Conservation (phyloP, 2,888 invertebrate genomes). For the Synergus laeviventris region DNA sequence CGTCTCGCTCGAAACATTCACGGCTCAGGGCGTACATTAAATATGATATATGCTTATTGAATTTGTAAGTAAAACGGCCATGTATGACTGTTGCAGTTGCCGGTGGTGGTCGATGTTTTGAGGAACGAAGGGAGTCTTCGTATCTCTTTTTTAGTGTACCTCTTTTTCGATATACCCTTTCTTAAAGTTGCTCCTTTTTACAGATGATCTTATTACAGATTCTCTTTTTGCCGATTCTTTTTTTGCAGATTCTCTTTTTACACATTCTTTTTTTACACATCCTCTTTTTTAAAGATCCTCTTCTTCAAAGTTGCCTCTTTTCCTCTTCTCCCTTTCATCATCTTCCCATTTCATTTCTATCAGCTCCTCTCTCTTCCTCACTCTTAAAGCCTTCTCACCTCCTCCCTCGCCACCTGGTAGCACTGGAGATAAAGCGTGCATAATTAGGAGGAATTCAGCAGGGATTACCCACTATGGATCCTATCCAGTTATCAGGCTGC, state of each 20-base stretch:
- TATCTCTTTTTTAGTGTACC: slow-evolving; percentile 41
- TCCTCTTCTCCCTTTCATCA: slow-evolving; percentile 37
- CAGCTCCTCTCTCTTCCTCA: slow-evolving; percentile 42
- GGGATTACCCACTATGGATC: slow-evolving; percentile 73
- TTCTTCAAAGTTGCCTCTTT: slow-evolving; percentile 41
- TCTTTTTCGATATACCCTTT: slow-evolving; percentile 37
- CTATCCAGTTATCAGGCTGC: slow-evolving; percentile 71
- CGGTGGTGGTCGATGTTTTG: slow-evolving; percentile 53
- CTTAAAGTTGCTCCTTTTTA: neutral
- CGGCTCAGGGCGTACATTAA: slow-evolving; percentile 69
- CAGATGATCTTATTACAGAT: slow-evolving; percentile 14
- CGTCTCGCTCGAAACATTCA: slow-evolving; percentile 56
- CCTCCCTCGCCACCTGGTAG: slow-evolving; percentile 55
- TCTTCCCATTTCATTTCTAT: slow-evolving; percentile 42
- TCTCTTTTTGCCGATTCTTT: slow-evolving; percentile 23
- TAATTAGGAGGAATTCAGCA: slow-evolving; percentile 75
- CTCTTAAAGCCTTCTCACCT: slow-evolving; percentile 37
- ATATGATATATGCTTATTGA: slow-evolving; percentile 75
- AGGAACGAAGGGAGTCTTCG: slow-evolving; percentile 41
- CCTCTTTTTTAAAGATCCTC: slow-evolving; percentile 40
- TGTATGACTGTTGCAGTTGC: slow-evolving; percentile 39
- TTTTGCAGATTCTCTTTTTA: slow-evolving; percentile 37
- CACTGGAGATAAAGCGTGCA: slow-evolving; percentile 74
- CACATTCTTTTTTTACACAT: slow-evolving; percentile 19
- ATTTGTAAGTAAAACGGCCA: slow-evolving; percentile 72